Conservation (phyloP, 2,113 vertebrate species). For the Oncorhynchus masou region DNA sequence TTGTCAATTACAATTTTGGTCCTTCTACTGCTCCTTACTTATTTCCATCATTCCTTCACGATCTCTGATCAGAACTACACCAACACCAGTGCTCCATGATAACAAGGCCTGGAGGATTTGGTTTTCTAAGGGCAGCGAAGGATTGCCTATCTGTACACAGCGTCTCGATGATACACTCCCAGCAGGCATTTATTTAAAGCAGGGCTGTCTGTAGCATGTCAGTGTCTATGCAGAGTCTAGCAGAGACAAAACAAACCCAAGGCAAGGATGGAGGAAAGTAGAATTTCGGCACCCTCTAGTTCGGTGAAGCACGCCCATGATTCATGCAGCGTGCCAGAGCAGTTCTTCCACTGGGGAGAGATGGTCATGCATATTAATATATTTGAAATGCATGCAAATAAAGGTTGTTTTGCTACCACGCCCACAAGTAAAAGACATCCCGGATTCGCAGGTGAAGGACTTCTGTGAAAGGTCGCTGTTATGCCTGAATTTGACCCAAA, state of each 20-base stretch:
- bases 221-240: background rate
- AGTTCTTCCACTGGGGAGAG: no score
- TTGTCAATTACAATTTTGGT: background rate
- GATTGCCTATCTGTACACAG: slow-evolving; percentile 10
- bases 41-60: slow-evolving; percentile 22
- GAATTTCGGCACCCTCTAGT: background rate
- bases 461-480: no score
- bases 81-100: slow-evolving; percentile 4
- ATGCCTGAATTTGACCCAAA: no score
- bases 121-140: slow-evolving; percentile 14
- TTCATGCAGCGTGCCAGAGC: no score
- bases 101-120: slow-evolving; percentile 26
- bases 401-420: no score
- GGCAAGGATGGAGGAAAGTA: background rate
- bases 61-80: slow-evolving; percentile 13
- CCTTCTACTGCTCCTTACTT: slow-evolving; percentile 19
- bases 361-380: no score
- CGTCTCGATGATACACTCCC: slow-evolving; percentile 14
- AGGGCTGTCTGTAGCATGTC: background rate
- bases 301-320: no score
- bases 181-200: slow-evolving; percentile 17
- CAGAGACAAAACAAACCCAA: slow-evolving; percentile 8
- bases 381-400: no score
- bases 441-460: no score
- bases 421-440: no score